Evolutionary conservation across 2,888 invertebrate species (phyloP), one percentile per base, ranked within the genome.

Genomic region (Baccha elongata): DNA sequence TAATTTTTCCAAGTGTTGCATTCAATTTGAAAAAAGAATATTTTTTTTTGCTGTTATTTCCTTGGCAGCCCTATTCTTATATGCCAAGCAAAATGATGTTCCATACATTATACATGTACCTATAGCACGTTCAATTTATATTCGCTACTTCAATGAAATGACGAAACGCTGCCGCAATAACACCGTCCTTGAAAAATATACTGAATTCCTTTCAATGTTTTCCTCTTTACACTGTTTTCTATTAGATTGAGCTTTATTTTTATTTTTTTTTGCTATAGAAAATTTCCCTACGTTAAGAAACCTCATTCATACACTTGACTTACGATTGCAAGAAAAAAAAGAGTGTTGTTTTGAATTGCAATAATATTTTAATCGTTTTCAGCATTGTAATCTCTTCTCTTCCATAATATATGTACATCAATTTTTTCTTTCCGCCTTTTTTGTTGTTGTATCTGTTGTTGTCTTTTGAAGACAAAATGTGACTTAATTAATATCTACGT

Each of bases 121-220:
- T n/a, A n/a, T n/a, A 23, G 21, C 48, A 21, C 21, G 13, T 50
- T 0, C 26, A 15, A n/a, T 26, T 50, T 1, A 4, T 11, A 10
- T n/a, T 46, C 19, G 11, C 19, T 46, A 19, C 4, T 32, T 17
- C 32, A 52, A 19, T 52, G 17, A n/a, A 32, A 52, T 52, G 52
- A 5, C 17, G 32, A 50, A 50, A 50, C 5, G 1, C 15, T 15
- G 0, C 15, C 7, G 17, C 52, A 13, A 7, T 32, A 32, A 32
- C 29, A 23, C 29, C 29, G 58, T 58, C 58, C 58, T 58, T 58
- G 58, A 23, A 23, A 15, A 40, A 40, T 15, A 23, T 58, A 40
- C 40, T 58, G 23, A 10, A 23, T 58, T 58, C 58, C 55, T 15
- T 35, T 35, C 19, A 21, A 40, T 15, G 37, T 19, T 37, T 40